These are phyloP conservation scores for Dunckerocampus dactyliophorus DNA, from an alignment of 2,113 vertebrate species.

Conservation along the genomic window DNA sequence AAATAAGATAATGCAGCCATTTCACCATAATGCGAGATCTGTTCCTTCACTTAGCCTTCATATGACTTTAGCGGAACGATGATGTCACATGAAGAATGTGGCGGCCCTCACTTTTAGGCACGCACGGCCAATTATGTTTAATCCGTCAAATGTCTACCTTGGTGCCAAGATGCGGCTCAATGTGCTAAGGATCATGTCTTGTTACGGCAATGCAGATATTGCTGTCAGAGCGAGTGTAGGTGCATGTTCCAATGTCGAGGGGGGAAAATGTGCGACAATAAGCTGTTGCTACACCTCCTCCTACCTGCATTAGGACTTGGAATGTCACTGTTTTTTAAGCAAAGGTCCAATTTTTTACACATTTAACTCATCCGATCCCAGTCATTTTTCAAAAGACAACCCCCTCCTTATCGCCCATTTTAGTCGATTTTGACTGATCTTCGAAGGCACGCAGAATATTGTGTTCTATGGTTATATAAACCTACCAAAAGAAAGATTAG, in stretches of 20 bases:
- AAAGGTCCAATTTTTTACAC: slow-evolving; percentile 9
- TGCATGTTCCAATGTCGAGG: background rate
- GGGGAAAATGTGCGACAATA: background rate
- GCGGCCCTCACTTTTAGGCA: background rate
- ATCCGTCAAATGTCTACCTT: slow-evolving; percentile 18
- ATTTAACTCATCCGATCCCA: too few relatives aligned
- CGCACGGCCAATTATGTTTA: slow-evolving; percentile 32
- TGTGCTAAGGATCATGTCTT: slow-evolving; percentile 8
- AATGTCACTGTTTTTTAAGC: slow-evolving; percentile 17
- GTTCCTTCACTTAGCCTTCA: slow-evolving; percentile 24
- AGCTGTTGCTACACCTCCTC: background rate
- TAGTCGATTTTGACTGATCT: too few relatives aligned
- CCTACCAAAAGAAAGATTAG: too few relatives aligned
- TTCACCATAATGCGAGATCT: slow-evolving; percentile 15
- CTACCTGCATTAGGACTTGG: background rate
- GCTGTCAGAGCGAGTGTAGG: slow-evolving; percentile 10
- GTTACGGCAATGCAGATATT: slow-evolving; percentile 22
- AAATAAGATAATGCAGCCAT: slow-evolving; percentile 17
- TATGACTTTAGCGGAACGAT: slow-evolving; percentile 30
- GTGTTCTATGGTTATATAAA: too few relatives aligned
- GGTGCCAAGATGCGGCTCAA: slow-evolving; percentile 16
- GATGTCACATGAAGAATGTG: slow-evolving; percentile 22
- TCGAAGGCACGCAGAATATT: too few relatives aligned
- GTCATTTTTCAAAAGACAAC: too few relatives aligned
- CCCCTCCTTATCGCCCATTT: too few relatives aligned